These are phyloP conservation scores for Melipona bicolor DNA, from an alignment of 2,888 invertebrate genomes.

Conservation along the genomic window DNA sequence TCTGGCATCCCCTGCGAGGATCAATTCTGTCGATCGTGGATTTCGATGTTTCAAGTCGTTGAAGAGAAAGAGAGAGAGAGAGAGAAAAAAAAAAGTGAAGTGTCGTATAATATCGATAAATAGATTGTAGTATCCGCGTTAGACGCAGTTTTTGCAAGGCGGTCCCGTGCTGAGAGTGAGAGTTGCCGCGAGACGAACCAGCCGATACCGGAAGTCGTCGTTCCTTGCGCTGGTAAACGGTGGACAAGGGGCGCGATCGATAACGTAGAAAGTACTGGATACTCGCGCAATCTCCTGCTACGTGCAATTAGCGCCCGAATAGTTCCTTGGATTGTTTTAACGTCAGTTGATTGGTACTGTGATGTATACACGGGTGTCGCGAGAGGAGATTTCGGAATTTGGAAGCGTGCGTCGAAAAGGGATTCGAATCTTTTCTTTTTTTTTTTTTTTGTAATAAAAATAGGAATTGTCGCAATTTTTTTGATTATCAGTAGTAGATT, in stretches of 20 bases:
- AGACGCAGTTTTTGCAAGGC: background rate
- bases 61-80: too few species aligned
- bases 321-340: conserved; percentile 63
- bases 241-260: conserved; percentile 29
- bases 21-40: conserved; percentile 36
- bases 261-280: conserved; percentile 27
- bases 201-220: conserved; percentile 15
- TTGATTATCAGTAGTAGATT: background rate
- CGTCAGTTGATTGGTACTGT: conserved; percentile 44
- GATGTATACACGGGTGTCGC: conserved; percentile 48
- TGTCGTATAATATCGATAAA: conserved; percentile 28
- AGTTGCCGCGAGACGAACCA: conserved; percentile 1
- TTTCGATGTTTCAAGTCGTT: conserved; percentile 42
- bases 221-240: conserved; percentile 1
- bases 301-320: conserved; percentile 51
- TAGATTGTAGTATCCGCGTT: conserved; percentile 19
- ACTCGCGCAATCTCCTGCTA: conserved; percentile 20
- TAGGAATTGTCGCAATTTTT: too few species aligned
- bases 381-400: conserved; percentile 12
- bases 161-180: conserved; percentile 22
- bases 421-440: background rate
- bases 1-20: background rate
- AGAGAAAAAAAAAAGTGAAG: conserved; percentile 33
- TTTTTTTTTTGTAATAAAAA: background rate
- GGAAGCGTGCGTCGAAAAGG: background rate